These are phyloP conservation scores for Oplegnathus fasciatus DNA, from an alignment of 2,113 vertebrate genomes.

Conservation along the genomic window DNA sequence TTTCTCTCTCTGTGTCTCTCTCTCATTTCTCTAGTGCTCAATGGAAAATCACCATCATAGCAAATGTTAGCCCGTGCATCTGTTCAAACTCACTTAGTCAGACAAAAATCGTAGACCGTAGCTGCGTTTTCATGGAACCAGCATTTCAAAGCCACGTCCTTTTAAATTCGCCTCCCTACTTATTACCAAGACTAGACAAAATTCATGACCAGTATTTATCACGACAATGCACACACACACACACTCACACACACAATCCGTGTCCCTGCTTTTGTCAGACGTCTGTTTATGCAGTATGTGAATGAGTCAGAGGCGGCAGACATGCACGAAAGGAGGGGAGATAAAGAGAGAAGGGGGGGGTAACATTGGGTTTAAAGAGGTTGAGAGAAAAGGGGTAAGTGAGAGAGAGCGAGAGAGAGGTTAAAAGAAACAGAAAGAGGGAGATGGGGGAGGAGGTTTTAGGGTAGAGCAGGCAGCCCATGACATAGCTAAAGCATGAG, in stretches of 20 bases:
- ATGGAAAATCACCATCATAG: constrained; percentile 86
- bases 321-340: neutral
- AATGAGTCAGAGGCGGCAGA: constrained; percentile 19
- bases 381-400: constrained; percentile 4
- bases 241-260: neutral
- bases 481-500: constrained; percentile 87
- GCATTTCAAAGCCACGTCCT: constrained; percentile 1
- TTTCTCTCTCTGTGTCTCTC: constrained; percentile 14
- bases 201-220: constrained; percentile 34
- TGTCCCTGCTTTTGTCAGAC: constrained; percentile 17
- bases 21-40: constrained; percentile 55
- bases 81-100: constrained; percentile 28
- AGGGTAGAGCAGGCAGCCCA: constrained; percentile 65
- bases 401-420: constrained; percentile 40
- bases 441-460: constrained; percentile 50
- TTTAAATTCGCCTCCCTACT: constrained; percentile 18
- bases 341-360: neutral
- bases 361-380: neutral
- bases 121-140: neutral
- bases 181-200: constrained; percentile 11
- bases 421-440: constrained; percentile 32
- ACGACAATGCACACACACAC: neutral
- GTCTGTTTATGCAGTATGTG: constrained; percentile 22
- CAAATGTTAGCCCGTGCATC: constrained; percentile 44
- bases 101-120: constrained; percentile 16